Base-by-base conservation (phyloP, 2,888 invertebrate genomes). In the Leptura quadrifasciata region DNA sequence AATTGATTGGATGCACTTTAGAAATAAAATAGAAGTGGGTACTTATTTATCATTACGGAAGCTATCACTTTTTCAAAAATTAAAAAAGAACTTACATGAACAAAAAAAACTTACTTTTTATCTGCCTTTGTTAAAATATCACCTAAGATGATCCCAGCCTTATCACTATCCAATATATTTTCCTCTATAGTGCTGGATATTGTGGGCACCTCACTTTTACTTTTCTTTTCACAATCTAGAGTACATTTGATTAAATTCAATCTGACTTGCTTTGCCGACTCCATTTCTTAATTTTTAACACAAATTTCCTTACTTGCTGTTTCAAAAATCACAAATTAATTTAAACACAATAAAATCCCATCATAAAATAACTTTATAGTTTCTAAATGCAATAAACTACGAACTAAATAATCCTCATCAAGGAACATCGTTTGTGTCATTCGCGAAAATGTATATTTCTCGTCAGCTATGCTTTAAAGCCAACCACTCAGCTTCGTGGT, bases 21-120 rank as follows among this genome's bases (percentile, higher is more conserved):
- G n/a, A 31, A 31, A 31, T 31, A 31, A 31, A 31, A 31, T 31
- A 31, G 27, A n/a, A n/a, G n/a, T n/a, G n/a, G n/a, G n/a, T n/a
- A n/a, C n/a, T n/a, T n/a, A n/a, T n/a, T n/a, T n/a, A n/a, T n/a
- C n/a, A n/a, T n/a, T n/a, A n/a, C n/a, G n/a, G n/a, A n/a, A n/a
- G n/a, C n/a, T n/a, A n/a, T n/a, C n/a, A n/a, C n/a, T n/a, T n/a
- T n/a, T n/a, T n/a, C 27, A 27, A 27, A 8, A 27, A 27, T 27
- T 3, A 27, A 27, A 39, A 39, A 39, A 39, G 10, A 39, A 9
- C 6, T 39, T 39, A 39, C 10, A 39, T 39, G 10, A 9, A 39
- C 1, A 47, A 47, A 47, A 47, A 5, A n/a, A 47, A 73, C 73
- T 73, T 60, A 73, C 73, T 73, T 73, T 17, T 65, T 73, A 15